phyloP scores from a whole-genome alignment of 2,797 vertebrate species.

The Neosilurus hyrtlii region DNA sequence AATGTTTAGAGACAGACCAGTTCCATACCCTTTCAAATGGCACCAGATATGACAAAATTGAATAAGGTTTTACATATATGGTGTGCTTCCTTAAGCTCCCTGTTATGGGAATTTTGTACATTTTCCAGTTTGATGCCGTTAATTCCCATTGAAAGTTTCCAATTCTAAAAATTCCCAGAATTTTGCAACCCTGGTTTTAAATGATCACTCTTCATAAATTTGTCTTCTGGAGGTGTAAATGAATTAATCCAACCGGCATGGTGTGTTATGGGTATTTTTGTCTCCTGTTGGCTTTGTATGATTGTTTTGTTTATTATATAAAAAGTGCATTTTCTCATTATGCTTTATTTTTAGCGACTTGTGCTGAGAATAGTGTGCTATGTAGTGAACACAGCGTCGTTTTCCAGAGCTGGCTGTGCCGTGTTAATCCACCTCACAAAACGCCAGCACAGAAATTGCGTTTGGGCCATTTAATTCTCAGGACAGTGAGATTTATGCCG shows the following conservation, averaged over 20 bases:
- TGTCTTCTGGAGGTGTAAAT: background rate
- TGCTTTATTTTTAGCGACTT: background rate
- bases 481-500: constrained; percentile 11
- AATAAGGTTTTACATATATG: too few relatives aligned
- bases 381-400: background rate
- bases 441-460: background rate
- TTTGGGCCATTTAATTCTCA: constrained; percentile 15
- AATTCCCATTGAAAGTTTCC: too few relatives aligned
- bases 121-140: too few relatives aligned
- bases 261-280: constrained; percentile 4
- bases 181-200: background rate
- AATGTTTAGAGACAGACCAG: too few relatives aligned
- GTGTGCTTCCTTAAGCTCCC: too few relatives aligned
- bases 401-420: background rate
- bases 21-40: too few relatives aligned
- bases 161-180: too few relatives aligned
- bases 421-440: background rate
- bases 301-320: background rate
- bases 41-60: too few relatives aligned
- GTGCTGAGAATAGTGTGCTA: background rate
- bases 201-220: background rate
- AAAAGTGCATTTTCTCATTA: background rate
- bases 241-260: background rate
- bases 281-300: background rate
- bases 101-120: too few relatives aligned